Evolutionary conservation across 2,113 vertebrate genomes (phyloP).

Genomic region (Hylia prasina): DNA sequence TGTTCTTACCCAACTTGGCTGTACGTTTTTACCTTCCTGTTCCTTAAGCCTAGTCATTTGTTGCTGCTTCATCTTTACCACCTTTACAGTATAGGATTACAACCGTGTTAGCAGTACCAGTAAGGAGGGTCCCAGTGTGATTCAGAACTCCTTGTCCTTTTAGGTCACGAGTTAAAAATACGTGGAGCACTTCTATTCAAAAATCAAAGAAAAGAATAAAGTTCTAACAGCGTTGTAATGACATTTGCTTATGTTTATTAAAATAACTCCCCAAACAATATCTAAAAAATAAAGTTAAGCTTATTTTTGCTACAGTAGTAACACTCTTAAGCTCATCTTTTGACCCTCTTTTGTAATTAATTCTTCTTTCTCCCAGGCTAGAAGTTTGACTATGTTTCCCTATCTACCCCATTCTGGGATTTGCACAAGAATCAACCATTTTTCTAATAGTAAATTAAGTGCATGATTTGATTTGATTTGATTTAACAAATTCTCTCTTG

Average conservation of each 20-base stretch:
- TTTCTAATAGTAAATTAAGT: background rate
- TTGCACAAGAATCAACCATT: background rate
- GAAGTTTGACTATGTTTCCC: background rate
- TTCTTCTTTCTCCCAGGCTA: background rate
- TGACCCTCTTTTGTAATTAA: background rate
- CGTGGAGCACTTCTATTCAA: background rate
- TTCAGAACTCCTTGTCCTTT: background rate
- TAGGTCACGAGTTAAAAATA: background rate
- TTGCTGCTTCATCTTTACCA: background rate
- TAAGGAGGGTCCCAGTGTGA: background rate
- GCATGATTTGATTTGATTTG: background rate
- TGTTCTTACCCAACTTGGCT: background rate
- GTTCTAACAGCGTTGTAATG: background rate
- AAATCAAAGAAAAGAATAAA: background rate
- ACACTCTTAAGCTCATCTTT: background rate
- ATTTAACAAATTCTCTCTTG: background rate
- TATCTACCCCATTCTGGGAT: background rate
- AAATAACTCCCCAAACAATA: background rate
- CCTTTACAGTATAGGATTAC: background rate
- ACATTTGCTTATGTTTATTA: background rate
- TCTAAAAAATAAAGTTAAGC: background rate
- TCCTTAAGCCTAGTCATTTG: background rate
- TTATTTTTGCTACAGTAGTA: background rate
- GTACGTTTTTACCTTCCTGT: background rate
- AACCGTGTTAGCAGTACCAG: background rate